These are phyloP conservation scores for Zeugodacus cucurbitae DNA, from an alignment of 1,140 invertebrate species.

Conservation along the genomic window DNA sequence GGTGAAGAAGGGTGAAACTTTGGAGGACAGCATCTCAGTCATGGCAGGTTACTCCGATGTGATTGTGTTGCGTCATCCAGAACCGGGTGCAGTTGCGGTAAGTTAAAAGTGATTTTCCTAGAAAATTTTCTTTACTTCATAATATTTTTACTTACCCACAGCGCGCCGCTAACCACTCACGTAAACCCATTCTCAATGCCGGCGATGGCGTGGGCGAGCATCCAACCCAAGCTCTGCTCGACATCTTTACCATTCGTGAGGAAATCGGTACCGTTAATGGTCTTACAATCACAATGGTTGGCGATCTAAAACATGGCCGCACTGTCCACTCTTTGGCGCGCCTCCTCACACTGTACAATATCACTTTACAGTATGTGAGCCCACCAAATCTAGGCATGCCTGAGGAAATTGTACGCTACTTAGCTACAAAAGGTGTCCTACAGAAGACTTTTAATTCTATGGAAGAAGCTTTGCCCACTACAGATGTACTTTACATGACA, in stretches of 20 bases:
- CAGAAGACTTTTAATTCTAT: constrained; percentile 81
- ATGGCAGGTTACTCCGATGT: constrained; percentile 92
- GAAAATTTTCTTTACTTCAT: neutral
- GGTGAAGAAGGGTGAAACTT: constrained; percentile 94
- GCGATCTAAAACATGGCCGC: constrained; percentile 96
- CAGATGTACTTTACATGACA: constrained; percentile 98
- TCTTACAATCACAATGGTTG: constrained; percentile 92
- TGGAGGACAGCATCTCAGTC: constrained; percentile 88
- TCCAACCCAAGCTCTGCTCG: constrained; percentile 96
- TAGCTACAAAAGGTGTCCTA: constrained; percentile 79
- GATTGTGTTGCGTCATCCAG: constrained; percentile 93
- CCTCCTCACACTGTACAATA: constrained; percentile 90
- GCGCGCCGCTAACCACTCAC: constrained; percentile 82
- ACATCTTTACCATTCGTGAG: constrained; percentile 98
- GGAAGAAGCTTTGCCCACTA: constrained; percentile 88
- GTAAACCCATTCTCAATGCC: constrained; percentile 95
- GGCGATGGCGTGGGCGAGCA: constrained; percentile 99
- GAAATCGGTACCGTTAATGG: constrained; percentile 99
- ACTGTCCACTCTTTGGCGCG: constrained; percentile 97
- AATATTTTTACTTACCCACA: constrained; percentile 62
- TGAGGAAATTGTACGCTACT: constrained; percentile 81
- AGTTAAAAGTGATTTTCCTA: constrained; percentile 51
- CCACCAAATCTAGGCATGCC: constrained; percentile 92
- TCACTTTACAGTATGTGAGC: constrained; percentile 90
- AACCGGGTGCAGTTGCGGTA: constrained; percentile 90